A percentile compares a stretch with the other conserved stretches of the same genome.
Evolutionary conservation across 2,888 invertebrate species (phyloP).

Genomic region (Xylota segnis): DNA sequence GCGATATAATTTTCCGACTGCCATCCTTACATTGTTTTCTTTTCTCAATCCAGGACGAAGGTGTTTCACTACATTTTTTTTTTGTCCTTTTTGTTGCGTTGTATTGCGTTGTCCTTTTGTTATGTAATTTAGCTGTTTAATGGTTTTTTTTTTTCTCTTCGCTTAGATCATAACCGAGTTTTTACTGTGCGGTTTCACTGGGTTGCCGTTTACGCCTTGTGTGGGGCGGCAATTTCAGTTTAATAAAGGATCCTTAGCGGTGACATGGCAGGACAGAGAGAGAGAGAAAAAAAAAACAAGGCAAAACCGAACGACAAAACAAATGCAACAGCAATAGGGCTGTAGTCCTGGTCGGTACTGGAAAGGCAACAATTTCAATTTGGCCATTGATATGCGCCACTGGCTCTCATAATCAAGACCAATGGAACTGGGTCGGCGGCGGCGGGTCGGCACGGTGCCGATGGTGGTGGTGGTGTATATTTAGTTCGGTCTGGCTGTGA

Average conservation of each 20-base stretch:
- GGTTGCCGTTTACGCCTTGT: neutral
- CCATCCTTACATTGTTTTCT: neutral
- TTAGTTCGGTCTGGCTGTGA: conserved; percentile 5
- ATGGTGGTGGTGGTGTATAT: neutral
- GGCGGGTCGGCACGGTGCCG: neutral
- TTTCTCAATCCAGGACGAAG: neutral
- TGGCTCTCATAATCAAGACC: conserved; percentile 39
- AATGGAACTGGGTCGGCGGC: neutral
- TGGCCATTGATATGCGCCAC: conserved; percentile 46
- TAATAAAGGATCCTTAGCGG: conserved; percentile 20
- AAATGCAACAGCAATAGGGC: conserved; percentile 3
- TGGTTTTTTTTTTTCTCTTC: neutral
- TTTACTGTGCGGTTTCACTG: neutral
- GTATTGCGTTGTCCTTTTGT: neutral
- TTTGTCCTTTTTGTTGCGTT: too few relatives aligned
- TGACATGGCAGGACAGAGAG: conserved; percentile 7
- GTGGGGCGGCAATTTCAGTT: conserved; percentile 3
- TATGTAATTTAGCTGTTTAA: conserved; percentile 14
- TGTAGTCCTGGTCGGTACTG: neutral
- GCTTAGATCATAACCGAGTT: neutral
- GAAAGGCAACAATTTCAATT: conserved; percentile 35
- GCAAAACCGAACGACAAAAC: neutral
- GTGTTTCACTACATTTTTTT: neutral
- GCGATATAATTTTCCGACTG: conserved; percentile 13
- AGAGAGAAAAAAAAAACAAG: neutral